Evolutionary conservation across 1,140 invertebrate genomes (phyloP).

Genomic region (Potamilus streckersoni): DNA sequence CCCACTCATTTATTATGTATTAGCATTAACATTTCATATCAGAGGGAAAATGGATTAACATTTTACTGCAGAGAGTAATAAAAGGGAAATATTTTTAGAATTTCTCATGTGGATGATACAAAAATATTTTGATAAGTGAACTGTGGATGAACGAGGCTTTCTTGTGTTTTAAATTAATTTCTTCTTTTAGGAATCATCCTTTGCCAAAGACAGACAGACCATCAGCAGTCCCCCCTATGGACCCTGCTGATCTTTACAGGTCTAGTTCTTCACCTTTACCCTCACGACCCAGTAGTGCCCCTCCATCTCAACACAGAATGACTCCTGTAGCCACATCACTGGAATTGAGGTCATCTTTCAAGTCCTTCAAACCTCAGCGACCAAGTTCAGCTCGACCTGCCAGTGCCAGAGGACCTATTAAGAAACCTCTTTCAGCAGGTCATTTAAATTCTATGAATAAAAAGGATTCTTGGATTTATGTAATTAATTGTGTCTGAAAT

Average conservation of each 20-base stretch:
- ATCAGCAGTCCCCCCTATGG: conserved; percentile 49
- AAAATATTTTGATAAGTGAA: too few relatives aligned
- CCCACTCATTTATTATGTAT: too few relatives aligned
- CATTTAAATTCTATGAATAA: too few relatives aligned
- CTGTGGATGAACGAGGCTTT: too few relatives aligned
- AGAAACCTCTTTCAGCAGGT: conserved; percentile 32
- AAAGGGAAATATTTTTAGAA: too few relatives aligned
- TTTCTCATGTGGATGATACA: too few relatives aligned
- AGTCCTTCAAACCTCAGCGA: conserved; percentile 12
- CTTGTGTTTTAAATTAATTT: background rate
- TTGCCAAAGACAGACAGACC: conserved; percentile 40
- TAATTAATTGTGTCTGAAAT: too few relatives aligned
- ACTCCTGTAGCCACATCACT: conserved; percentile 29
- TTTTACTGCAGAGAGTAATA: too few relatives aligned
- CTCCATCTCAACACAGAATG: conserved; percentile 13
- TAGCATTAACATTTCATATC: too few relatives aligned
- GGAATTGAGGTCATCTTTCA: conserved; percentile 18
- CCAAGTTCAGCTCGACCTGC: conserved; percentile 32
- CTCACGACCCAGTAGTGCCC: conserved; percentile 35
- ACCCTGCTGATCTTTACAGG: conserved; percentile 47
- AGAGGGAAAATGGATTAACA: too few relatives aligned
- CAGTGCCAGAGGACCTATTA: conserved; percentile 32
- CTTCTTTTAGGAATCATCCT: conserved; percentile 37
- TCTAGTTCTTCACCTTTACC: conserved; percentile 34
- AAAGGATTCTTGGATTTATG: too few relatives aligned